Evolutionary conservation across 2,888 invertebrate genomes (phyloP), one percentile per base, ranked within the genome.

Genomic region (Tipula helvola): DNA sequence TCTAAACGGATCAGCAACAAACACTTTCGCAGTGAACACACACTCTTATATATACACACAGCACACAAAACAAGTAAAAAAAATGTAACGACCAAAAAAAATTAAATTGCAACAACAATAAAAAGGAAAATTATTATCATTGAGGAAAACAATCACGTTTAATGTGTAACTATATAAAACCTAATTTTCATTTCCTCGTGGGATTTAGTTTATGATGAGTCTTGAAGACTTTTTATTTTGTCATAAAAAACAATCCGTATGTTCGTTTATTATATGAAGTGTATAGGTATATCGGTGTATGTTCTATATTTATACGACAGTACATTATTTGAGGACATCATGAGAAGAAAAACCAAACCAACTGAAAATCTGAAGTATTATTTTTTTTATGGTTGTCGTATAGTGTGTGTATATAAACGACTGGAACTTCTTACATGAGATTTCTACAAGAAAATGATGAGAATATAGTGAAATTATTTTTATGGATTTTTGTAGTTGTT

Each of bases 81-180:
- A 16, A 57, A 57, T 16, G 52, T 16, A 16, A 4, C 71, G 28
- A 71, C 71, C 71, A 57, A 16, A 16, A 39, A 28, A 3, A 52
- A 13, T n/a, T n/a, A 52, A 52, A 28, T 28, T 71, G 71, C 28
- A 71, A 28, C 71, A 71, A 71, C 28, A 71, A 71, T 71, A 28
- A 18, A 57, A 41, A 86, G 86, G 44, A 36, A 87, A 87, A 86
- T 88, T 88, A 86, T 87, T 84, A 71, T 71, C 71, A 71, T 71
- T 71, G 71, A 28, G 71, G 71, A 88, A 88, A 88, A 87, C 88
- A 88, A 88, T 88, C 88, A 88, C 88, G 88, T 88, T 87, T 88
- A 88, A 88, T 88, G 88, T 88, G 88, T 88, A 88, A 88, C 88
- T 87, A 87, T 87, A 88, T 88, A 87, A 88, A 88, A 88, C 88